Evolutionary conservation across 2,113 vertebrate species (phyloP), one percentile per base, ranked within the genome.

Genomic region (Rhombomys opimus): DNA sequence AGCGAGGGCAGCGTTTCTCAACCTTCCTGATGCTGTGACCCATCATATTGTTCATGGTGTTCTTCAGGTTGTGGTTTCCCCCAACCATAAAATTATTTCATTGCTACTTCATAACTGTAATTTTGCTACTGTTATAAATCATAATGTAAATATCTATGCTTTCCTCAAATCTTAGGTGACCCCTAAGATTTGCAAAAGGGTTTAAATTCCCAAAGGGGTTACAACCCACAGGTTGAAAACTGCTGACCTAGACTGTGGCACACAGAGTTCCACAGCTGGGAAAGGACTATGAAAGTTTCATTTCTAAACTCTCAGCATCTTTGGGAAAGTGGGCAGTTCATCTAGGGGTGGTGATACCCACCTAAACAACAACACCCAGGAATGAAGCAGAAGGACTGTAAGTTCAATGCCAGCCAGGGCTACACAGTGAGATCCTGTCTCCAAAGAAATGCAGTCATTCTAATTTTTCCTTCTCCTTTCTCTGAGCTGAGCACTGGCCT

Each of bases 271-370:
- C 11, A 50, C 81, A 52, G 59, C 61, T 87, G 27, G 17, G 72
- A 50, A 0, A 6, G 82, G 27, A 77, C 61, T n/a, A 50, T 18
- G 35, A 10, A 27, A 78, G 70, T 80, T 65, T 75, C 88, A 81
- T 86, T 94, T 90, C 50, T 89, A 94, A 92, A 57, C 20, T 5
- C 25, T 38, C 15, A 52, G 22, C 25, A 18, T 85, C 87, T 94
- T 61, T 90, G 72, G 41, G 75, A 89, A 77, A 30, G 70, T 54
- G 14, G 35, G 68, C 52, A 73, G 87, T 35, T 73, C 68, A 73
- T 68, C 5, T 27, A 38, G 87, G 23, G 46, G 25, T 2, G 54
- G 13, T n/a, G 4, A 22, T 4, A 38, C 68, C n/a, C 68, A 88
- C 50, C 7, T 70, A 54, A 72, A 38, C 35, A 59, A 18, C 68